phyloP scores from a whole-genome alignment of 2,797 vertebrate genomes.

The Ciconia nigra region DNA sequence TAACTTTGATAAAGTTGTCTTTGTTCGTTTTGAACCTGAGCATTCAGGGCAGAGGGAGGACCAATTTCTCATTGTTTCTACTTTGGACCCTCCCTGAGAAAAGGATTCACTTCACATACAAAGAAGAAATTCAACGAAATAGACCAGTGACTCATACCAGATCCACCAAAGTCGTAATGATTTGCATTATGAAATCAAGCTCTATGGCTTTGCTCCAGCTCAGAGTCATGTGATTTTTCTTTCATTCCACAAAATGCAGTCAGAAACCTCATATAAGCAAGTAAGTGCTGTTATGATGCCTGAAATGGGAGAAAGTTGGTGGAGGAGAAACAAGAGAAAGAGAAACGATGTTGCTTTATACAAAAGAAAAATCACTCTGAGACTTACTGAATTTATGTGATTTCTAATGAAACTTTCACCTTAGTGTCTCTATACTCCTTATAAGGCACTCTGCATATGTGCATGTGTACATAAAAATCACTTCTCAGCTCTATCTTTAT shows the following conservation, averaged over 20 bases:
- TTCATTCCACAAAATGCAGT: background rate
- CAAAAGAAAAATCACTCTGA: background rate
- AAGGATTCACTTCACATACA: background rate
- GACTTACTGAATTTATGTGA: background rate
- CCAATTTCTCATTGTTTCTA: background rate
- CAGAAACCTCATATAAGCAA: background rate
- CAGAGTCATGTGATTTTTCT: background rate
- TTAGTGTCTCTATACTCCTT: background rate
- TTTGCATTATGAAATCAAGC: slow-evolving; percentile 1
- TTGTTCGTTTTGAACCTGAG: background rate
- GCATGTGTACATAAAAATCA: background rate
- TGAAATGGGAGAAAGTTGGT: background rate
- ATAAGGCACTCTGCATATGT: background rate
- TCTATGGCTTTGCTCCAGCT: background rate
- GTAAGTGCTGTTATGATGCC: background rate
- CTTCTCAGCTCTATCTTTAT: background rate
- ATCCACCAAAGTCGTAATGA: background rate
- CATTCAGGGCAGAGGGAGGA: background rate
- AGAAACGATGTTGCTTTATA: background rate
- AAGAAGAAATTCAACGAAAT: background rate
- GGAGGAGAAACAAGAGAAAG: background rate
- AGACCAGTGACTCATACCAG: background rate
- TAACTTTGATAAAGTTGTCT: background rate
- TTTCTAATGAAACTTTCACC: slow-evolving; percentile 4
- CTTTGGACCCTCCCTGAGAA: background rate